Base-by-base conservation (phyloP, 1,140 invertebrate genomes). In the Philotrypesis tridentata region DNA sequence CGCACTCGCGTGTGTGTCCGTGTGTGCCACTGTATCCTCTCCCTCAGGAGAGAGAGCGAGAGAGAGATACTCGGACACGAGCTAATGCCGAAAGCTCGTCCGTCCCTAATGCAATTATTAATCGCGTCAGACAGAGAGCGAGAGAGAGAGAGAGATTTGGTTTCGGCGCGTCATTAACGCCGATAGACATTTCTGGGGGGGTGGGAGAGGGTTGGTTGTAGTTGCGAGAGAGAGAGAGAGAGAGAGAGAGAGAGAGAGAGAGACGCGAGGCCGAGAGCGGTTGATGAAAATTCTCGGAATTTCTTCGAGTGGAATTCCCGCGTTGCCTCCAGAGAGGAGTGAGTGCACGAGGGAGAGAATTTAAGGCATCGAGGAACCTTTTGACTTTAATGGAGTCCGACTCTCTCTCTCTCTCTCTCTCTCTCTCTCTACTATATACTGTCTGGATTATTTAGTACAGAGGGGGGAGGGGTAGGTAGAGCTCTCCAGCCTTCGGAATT, bases 231-330 rank as follows among this genome's bases (percentile, higher is more conserved):
- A n/a, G n/a, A 37, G 4, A 37, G 33, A 5, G 27, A n/a, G n/a
- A n/a, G n/a, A n/a, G n/a, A n/a, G n/a, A n/a, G n/a, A n/a, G n/a
- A n/a, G n/a, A n/a, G 27, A 65, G 12, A 65, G 48, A 55, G 21
- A 55, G 48, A 4, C 21, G n/a, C n/a, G n/a, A n/a, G 48, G 48
- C 4, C 48, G 17, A 55, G 27, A 12, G 27, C 27, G 7, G 21
- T 12, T 65, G 63, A 65, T 65, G 23, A 65, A 65, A 65, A 65
- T 65, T 65, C 27, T 65, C 25, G 25, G 27, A 65, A 65, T 65
- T 27, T 65, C 63, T 55, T n/a, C 2, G 48, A 55, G 48, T n/a
- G 48, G 48, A 55, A 55, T 55, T 55, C 48, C 17, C 48, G 21
- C 48, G n/a, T n/a, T n/a, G n/a, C n/a, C n/a, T n/a, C n/a, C n/a